Base-by-base conservation (phyloP, 1,140 invertebrate genomes). In the Kradibia gibbosae region DNA sequence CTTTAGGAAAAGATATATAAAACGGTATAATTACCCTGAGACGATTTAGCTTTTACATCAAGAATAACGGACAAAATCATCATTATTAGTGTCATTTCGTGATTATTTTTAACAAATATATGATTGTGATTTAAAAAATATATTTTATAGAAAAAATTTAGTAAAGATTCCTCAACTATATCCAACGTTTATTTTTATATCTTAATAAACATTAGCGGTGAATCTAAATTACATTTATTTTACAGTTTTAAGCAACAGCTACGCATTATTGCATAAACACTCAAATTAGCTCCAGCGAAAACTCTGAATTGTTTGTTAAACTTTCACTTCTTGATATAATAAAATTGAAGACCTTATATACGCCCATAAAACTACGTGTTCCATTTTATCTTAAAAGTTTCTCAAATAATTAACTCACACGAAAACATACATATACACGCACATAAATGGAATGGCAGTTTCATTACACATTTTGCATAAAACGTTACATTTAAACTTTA, bases 351-450 rank as follows among this genome's bases (percentile, higher is more conserved):
- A 62, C 34, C 13, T 31, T n/a, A n/a, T 36, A 20, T 28, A n/a
- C 48, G 31, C 22, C 31, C 31, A 20, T 17, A 15, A 7, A n/a
- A 50, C 42, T 17, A 15, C n/a, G 60, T 34, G 31, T 62, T 34
- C 20, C 60, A 42, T 42, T 42, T 70, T 42, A 70, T 70, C 65
- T 42, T 70, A 8, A 42, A 22, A 70, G 22, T 70, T 70, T n/a
- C 39, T 70, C 22, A 42, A 45, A 72, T 20, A 25, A 71, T 8
- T 45, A 50, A 50, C 7, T 50, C 1, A 1, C 11, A 1, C 25
- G 15, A 17, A 22, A n/a, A n/a, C n/a, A n/a, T n/a, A n/a, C n/a
- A n/a, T n/a, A n/a, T n/a, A n/a, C n/a, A n/a, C n/a, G n/a, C n/a
- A n/a, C n/a, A 39, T 13, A 34, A 39, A 10, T 36, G 3, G 42